Base-by-base conservation (phyloP, 2,888 invertebrate genomes). In the Rhorus exstirpatorius region DNA sequence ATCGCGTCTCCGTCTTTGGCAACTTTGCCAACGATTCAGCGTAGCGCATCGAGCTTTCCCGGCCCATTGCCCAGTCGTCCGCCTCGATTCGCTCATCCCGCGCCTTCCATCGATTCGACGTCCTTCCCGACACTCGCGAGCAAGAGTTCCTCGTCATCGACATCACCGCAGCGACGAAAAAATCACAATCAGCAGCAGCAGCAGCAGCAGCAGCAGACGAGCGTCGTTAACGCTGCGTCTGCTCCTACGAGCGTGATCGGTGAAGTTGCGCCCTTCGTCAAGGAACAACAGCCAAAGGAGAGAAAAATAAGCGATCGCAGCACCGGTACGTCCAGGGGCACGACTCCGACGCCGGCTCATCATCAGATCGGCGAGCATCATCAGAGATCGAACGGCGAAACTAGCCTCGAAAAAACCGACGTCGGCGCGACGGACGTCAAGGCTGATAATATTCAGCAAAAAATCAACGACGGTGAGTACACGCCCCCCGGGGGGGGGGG, bases 301-400 rank as follows among this genome's bases (percentile, higher is more conserved):
- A 87, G 87, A 49, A 91, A 90, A 77, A 81, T 72, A 0, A 86
- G 89, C 63, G 91, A 91, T 72, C 89, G 88, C 35, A 90, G 87
- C 17, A 79, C 88, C 55, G 87, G 83, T 51, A 86, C 87, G 1
- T 85, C 89, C 51, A 87, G 89, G 26, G 82, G 86, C 19, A 87
- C 86, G 10, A 88, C 90, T 12, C 86, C 86, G 7, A 85, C 89
- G n/a, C 87, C 90, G n/a, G 76, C 85, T 60, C 85, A 85, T 21
- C 86, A 81, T 82, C 88, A 86, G 53, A 77, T 83, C 55, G n/a
- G n/a, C n/a, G 88, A 86, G 49, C 87, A 85, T 68, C 86, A 82
- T 68, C 84, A 88, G 31, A 90, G 89, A 79, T 78, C 90, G 3
- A 92, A 92, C 75, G 92, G 92, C 46, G 92, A 92, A 21, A 85